A percentile compares a stretch with the other conserved stretches of the same genome.
These are phyloP conservation scores for Sinocyclocheilus anophthalmus DNA, from an alignment of 2,113 vertebrate genomes.

Conservation along the genomic window DNA sequence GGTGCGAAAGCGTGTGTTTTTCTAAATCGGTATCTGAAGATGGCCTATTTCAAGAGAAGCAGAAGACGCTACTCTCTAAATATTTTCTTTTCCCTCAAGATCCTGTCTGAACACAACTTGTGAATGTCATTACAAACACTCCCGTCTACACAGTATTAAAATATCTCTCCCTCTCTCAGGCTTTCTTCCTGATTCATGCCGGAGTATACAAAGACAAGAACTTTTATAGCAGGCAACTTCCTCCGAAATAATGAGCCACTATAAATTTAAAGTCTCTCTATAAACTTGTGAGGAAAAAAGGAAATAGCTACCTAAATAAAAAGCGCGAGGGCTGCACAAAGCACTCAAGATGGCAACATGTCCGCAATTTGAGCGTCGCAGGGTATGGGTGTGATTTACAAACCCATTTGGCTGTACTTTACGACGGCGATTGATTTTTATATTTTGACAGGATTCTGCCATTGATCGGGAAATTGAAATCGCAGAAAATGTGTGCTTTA, in stretches of 20 bases:
- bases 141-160: slow-evolving; percentile 11
- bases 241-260: slow-evolving; percentile 27
- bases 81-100: slow-evolving; percentile 34
- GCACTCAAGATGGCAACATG: background rate
- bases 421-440: background rate
- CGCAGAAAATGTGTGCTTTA: background rate
- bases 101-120: slow-evolving; percentile 29
- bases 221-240: slow-evolving; percentile 26
- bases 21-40: slow-evolving; percentile 33
- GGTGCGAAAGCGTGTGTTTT: slow-evolving; percentile 8
- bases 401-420: slow-evolving; percentile 9
- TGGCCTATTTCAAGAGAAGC: slow-evolving; percentile 28
- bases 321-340: background rate
- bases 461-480: slow-evolving; percentile 23
- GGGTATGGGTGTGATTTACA: slow-evolving; percentile 19
- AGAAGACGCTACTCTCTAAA: slow-evolving; percentile 23
- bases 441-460: background rate
- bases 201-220: slow-evolving; percentile 14
- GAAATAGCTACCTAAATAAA: background rate
- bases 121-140: slow-evolving; percentile 29
- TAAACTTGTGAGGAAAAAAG: background rate
- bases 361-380: background rate
- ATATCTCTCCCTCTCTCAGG: slow-evolving; percentile 34
- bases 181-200: slow-evolving; percentile 14
- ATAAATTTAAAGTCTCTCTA: background rate